Evolutionary conservation across 2,113 vertebrate genomes (phyloP).

Genomic region (Bostrychus sinensis): DNA sequence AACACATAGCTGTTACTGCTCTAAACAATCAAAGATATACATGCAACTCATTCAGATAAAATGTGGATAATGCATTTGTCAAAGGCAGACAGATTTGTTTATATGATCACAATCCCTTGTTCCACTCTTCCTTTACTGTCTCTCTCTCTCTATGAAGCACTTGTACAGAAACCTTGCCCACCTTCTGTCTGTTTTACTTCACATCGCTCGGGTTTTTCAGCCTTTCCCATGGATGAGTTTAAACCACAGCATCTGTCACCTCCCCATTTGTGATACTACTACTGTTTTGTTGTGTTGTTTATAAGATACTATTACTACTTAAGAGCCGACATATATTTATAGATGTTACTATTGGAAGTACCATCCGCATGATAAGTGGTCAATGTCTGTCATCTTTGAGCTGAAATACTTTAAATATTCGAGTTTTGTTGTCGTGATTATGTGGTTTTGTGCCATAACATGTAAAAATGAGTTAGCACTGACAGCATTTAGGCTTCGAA

Average conservation of each 20-base stretch:
- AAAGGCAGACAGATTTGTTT: too few species aligned
- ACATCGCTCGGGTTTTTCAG: not conserved
- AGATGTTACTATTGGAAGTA: constrained; percentile 49
- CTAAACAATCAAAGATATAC: too few species aligned
- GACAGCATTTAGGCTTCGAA: constrained; percentile 12
- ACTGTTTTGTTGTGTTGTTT: constrained; percentile 68
- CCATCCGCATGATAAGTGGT: constrained; percentile 65
- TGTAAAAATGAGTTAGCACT: constrained; percentile 28
- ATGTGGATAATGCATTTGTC: too few species aligned
- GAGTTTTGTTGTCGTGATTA: constrained; percentile 58
- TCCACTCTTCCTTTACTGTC: constrained; percentile 23
- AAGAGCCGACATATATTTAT: constrained; percentile 49
- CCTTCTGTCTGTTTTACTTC: constrained; percentile 29
- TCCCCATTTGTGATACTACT: constrained; percentile 54
- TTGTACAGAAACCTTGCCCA: constrained; percentile 44
- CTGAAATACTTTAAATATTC: constrained; percentile 35
- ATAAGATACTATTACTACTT: constrained; percentile 60
- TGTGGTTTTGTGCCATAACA: constrained; percentile 57
- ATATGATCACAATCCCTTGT: not conserved
- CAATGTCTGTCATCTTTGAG: constrained; percentile 56
- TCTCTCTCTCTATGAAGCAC: constrained; percentile 31
- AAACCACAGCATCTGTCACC: constrained; percentile 40
- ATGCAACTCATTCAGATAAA: too few species aligned
- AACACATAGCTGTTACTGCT: too few species aligned
- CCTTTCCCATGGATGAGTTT: constrained; percentile 24